phyloP scores from a whole-genome alignment of 2,113 vertebrate species.

The Ctenodactylus gundi region DNA sequence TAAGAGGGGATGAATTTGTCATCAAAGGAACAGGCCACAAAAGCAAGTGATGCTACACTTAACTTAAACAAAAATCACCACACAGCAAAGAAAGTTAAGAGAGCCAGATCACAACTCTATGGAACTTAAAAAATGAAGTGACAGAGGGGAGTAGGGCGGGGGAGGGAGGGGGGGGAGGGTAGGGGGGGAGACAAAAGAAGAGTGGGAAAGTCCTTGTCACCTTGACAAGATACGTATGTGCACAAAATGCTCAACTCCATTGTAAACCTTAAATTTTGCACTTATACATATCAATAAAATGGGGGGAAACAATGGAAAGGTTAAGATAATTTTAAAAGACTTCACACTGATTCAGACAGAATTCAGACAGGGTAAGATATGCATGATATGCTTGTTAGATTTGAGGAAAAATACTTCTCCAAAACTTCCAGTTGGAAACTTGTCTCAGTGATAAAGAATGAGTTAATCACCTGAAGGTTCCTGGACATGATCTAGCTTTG shows the following conservation, averaged over 20 bases:
- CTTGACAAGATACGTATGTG: too few relatives aligned
- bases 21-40: background rate
- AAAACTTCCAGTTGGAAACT: background rate
- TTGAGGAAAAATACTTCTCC: background rate
- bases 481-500: background rate
- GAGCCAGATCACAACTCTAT: too few relatives aligned
- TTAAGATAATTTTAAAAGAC: background rate
- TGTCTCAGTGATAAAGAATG: background rate
- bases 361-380: background rate
- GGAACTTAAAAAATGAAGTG: too few relatives aligned
- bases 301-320: background rate
- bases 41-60: background rate
- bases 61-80: background rate
- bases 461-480: background rate
- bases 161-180: too few relatives aligned
- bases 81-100: too few relatives aligned
- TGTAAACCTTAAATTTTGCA: too few relatives aligned
- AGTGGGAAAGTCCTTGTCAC: too few relatives aligned
- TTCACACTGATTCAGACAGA: background rate
- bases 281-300: too few relatives aligned
- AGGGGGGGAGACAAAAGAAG: too few relatives aligned
- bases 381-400: background rate
- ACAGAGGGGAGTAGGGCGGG: too few relatives aligned
- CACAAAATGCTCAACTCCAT: too few relatives aligned
- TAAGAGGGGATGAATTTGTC: background rate